These are phyloP conservation scores for Hydrotaea cyrtoneurina DNA, from an alignment of 2,888 invertebrate species.

Conservation along the genomic window DNA sequence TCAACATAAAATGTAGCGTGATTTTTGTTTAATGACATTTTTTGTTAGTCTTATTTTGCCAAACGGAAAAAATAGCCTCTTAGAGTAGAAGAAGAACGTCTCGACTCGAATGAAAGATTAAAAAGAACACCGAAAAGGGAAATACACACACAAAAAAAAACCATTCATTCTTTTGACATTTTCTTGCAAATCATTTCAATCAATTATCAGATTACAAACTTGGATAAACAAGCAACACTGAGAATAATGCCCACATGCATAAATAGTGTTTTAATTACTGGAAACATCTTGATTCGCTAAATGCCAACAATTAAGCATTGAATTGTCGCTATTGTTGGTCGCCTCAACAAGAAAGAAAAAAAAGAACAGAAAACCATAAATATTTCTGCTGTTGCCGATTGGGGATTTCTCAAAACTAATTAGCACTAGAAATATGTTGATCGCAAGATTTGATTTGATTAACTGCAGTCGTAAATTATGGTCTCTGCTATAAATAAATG, in stretches of 20 bases:
- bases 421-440: neutral
- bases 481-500: neutral
- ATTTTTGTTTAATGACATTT: neutral
- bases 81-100: neutral
- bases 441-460: neutral
- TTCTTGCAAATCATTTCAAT: slow-evolving; percentile 20
- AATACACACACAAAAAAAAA: neutral
- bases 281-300: slow-evolving; percentile 11
- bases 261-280: neutral
- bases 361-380: neutral
- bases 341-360: too few species aligned
- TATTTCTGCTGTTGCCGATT: neutral
- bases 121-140: neutral
- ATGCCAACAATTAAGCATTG: slow-evolving; percentile 26
- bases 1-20: neutral
- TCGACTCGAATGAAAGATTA: neutral
- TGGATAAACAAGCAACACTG: neutral
- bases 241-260: neutral
- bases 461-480: neutral
- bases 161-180: slow-evolving; percentile 6
- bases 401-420: neutral
- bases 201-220: slow-evolving; percentile 28
- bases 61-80: neutral
- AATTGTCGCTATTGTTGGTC: slow-evolving; percentile 5
- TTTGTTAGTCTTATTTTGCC: neutral